Evolutionary conservation across 2,888 invertebrate species (phyloP), one percentile per base, ranked within the genome.

Genomic region (Serrognathus titanus): DNA sequence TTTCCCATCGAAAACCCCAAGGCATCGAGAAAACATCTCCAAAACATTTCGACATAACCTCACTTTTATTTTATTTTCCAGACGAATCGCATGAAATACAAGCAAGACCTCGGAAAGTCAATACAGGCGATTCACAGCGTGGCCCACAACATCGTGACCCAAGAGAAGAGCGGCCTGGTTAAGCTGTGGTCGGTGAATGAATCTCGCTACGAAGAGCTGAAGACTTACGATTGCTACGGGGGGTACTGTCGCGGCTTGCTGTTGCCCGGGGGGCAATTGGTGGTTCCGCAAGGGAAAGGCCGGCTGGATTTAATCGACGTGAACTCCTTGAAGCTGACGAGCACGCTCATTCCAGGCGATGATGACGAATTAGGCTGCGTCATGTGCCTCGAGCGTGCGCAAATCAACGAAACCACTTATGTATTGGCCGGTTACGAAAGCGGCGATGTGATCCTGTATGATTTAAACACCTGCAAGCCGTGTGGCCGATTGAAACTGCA

Each of bases 371-470:
- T 86, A 1, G 88, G 88, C 47, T 82, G 83, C 66, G 78, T 86
- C 0, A 88, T 88, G 88, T 83, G 84, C 63, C 74, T 88, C n/a
- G 83, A 84, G 63, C 74, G 78, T 24, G 74, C 83, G 9, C 72
- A 72, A 67, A 62, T 73, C 37, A 77, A 75, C 9, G 82, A 83
- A 61, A 79, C 77, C 61, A 72, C 77, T 3, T 84, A 82, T 68
- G 70, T 90, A 16, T 75, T 92, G 50, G 86, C 83, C 10, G 87
- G 87, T 43, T 91, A 90, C 64, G 92, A 92, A 73, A 83, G 85
- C 16, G 91, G 91, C 1, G 83, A 86, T 72, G 79, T 90, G 49
- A 76, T 85, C 10, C 77, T 90, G 13, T 92, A 89, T 88, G 87
- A 90, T 77, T 78, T 86, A 66, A 82, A 81, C 66, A 82, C 83